A percentile compares a stretch with the other conserved stretches of the same genome.
phyloP scores from a whole-genome alignment of 2,113 vertebrate genomes.

The Phalacrocorax pelagicus region DNA sequence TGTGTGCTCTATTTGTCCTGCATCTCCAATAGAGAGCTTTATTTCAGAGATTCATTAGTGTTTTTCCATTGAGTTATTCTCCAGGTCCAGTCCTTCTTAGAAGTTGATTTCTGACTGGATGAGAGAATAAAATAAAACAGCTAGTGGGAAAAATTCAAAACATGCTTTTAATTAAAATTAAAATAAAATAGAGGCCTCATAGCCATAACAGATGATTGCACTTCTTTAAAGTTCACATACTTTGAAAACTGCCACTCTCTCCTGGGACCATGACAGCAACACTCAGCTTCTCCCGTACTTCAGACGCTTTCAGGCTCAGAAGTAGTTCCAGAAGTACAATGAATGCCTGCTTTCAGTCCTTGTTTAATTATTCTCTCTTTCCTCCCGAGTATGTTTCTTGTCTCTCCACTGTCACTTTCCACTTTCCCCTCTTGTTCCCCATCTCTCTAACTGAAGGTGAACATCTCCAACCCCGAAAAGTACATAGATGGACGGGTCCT shows the following conservation, averaged over 20 bases:
- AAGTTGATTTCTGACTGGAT: not conserved
- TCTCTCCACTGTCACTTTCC: not conserved
- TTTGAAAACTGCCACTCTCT: not conserved
- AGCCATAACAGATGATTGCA: not conserved
- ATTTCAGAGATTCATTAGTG: not conserved
- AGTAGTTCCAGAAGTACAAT: not conserved
- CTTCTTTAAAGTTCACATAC: not conserved
- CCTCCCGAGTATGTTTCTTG: not conserved
- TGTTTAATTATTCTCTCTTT: not conserved
- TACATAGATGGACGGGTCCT: not conserved
- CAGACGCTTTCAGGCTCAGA: not conserved
- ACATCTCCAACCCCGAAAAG: not conserved
- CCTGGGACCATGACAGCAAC: not conserved
- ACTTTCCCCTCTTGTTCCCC: not conserved
- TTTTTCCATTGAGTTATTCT: not conserved
- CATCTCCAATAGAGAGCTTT: not conserved
- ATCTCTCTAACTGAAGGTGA: not conserved
- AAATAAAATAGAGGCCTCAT: not conserved
- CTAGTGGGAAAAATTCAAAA: constrained; percentile 35
- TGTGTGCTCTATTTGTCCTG: not conserved
- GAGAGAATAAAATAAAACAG: not conserved
- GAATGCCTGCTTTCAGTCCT: not conserved
- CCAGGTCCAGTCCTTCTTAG: not conserved
- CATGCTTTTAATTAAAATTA: constrained; percentile 29
- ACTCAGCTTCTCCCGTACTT: not conserved